Evolutionary conservation across 2,888 invertebrate genomes (phyloP), one percentile per base, ranked within the genome.

Genomic region (Amorpha juglandis): DNA sequence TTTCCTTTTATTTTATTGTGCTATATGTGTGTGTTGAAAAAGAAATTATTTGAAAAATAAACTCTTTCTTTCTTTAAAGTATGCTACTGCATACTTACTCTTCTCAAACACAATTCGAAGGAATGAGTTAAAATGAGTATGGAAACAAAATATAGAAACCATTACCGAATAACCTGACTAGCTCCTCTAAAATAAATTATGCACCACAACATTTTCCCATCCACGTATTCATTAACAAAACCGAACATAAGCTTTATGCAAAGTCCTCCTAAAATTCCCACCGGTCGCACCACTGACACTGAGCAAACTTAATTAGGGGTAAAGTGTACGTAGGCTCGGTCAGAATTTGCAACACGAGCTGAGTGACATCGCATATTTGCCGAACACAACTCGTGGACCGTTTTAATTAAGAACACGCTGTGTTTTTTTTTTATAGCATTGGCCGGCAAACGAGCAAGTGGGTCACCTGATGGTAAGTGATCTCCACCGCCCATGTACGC

Each of bases 231-330:
- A 58, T 58, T 58, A 58, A 58, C 58, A 58, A 58, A 58, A 12
- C 19, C 19, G 12, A 58, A 58, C 58, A 42, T 12, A 42, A 19
- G 12, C 11, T 16, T 19, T 50, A 35, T 16, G 55, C 55, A 58
- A 55, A 55, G 58, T 58, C 19, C 58, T 42, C 42, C 58, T 58
- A 19, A 58, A 58, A 58, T 58, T 58, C 42, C 16, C 42, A 19
- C 19, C 38, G 27, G 27, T 4, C 27, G 4, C 27, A n/a, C 42
- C 58, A 58, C 42, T 58, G 42, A 58, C 58, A 58, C 42, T 58
- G 42, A 58, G 58, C 58, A 58, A 58, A 58, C 58, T 58, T 42
- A 58, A 58, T 58, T 58, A 58, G 58, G 42, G 58, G 42, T 58
- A 58, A 58, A 58, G 58, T 42, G 58, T 58, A 58, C 42, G 58